A percentile compares a stretch with the other conserved stretches of the same genome.
These are phyloP conservation scores for Imbricaverruca yamaguchii DNA, from an alignment of 2,888 invertebrate species.

Conservation along the genomic window DNA sequence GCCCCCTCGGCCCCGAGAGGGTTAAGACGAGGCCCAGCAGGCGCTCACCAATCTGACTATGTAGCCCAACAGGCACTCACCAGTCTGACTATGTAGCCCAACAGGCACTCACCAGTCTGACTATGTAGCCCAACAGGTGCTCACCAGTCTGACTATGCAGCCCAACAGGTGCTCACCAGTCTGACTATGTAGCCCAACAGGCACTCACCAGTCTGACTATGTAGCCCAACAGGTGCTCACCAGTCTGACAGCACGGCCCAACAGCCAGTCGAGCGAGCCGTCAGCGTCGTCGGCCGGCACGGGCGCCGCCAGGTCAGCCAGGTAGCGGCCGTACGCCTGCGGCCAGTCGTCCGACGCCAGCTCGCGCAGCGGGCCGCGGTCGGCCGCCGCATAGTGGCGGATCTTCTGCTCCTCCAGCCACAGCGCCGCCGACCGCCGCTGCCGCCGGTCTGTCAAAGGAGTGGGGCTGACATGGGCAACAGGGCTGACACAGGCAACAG, in stretches of 20 bases:
- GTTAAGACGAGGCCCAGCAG: no score
- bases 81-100: no score
- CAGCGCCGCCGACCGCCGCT: slow-evolving; percentile 52
- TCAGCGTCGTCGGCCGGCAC: slow-evolving; percentile 47
- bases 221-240: slow-evolving; percentile 38
- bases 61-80: no score
- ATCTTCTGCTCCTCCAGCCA: slow-evolving; percentile 95
- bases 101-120: no score
- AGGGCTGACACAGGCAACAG: no score
- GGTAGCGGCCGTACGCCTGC: slow-evolving; percentile 61
- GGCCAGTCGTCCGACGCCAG: slow-evolving; percentile 61
- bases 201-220: background rate
- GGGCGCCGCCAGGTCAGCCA: slow-evolving; percentile 67
- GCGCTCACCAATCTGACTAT: no score
- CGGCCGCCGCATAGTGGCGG: slow-evolving; percentile 74
- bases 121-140: no score
- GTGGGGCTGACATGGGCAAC: no score
- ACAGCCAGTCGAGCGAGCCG: slow-evolving; percentile 75
- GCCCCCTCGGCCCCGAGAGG: no score
- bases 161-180: no score
- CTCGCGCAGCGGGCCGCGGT: slow-evolving; percentile 63
- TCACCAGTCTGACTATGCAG: no score
- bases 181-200: no score
- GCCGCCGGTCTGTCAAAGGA: slow-evolving; percentile 28
- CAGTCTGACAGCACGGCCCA: slow-evolving; percentile 71